A percentile compares a stretch with the other conserved stretches of the same genome.
Evolutionary conservation across 2,888 invertebrate species (phyloP).

Genomic region (Antheraea yamamai): DNA sequence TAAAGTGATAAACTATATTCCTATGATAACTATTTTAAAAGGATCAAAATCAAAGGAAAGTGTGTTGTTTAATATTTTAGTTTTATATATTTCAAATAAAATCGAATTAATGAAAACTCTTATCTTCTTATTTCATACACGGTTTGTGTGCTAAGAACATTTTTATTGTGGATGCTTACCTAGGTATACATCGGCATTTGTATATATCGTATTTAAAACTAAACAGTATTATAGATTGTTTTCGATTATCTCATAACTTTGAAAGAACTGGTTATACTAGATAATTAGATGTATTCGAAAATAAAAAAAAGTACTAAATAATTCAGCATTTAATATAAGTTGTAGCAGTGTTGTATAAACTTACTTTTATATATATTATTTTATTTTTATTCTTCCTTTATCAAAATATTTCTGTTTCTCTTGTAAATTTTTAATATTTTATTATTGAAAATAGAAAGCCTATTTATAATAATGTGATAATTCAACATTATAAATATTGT

Average conservation of each 20-base stretch:
- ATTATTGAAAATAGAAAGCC: not conserved
- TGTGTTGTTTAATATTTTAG: not conserved
- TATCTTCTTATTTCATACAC: not conserved
- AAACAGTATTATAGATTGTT: not conserved
- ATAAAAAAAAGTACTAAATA: not conserved
- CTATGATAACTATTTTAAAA: not conserved
- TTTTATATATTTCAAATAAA: not conserved
- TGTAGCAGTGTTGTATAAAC: not conserved
- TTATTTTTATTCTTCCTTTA: not conserved
- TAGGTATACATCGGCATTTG: not conserved
- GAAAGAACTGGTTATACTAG: not conserved
- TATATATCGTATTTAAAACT: not conserved
- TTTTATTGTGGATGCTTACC: not conserved
- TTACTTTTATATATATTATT: not conserved
- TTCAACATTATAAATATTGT: not conserved
- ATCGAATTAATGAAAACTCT: not conserved
- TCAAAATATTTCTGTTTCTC: not conserved
- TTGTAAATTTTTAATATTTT: not conserved
- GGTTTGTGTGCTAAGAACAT: not conserved
- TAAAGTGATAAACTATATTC: not conserved
- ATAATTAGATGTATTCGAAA: not conserved
- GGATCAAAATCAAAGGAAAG: not conserved
- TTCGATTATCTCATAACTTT: not conserved
- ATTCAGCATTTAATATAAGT: slow-evolving; percentile 2
- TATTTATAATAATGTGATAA: slow-evolving; percentile 7